Evolutionary conservation across 92 coral and sea anemone genomes (phyloP), one percentile per base, ranked within the genome.

Genomic region (Palythoa heliodiscus): DNA sequence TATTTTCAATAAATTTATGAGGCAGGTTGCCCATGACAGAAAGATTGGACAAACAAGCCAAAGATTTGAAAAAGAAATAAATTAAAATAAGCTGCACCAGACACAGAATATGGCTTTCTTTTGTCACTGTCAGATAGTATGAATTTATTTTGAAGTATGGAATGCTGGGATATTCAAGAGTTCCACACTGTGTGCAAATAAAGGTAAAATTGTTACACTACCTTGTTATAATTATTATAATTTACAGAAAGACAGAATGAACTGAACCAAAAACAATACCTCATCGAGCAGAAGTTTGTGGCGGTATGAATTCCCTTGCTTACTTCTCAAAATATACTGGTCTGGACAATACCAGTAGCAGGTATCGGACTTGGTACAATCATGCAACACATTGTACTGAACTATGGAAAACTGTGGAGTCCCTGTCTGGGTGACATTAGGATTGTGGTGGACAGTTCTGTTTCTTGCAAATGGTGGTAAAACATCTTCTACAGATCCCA

Each of bases 351-450:
- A 78, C 48, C 16, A 37, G 55, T 78, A 78, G 17, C 35, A 40
- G 19, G n/a, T 43, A 61, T 13, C 15, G 3, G 83, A 57, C 19
- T 63, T 78, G 47, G 71, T 48, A 14, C 20, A 24, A 13, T 78
- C 83, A 29, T 37, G 52, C 9, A 78, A 71, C 20, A 78, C 66
- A 57, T 78, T 78, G 35, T 78, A 78, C 47, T 78, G 83, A 29
- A 78, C 83, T 10, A 78, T 23, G 40, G 83, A 78, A 12, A 78
- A 78, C 9, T 58, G 71, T 39, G 55, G 19, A 22, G 40, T 22
- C 6, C 13, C 35, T 15, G 24, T 13, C 54, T 47, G 40, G 23
- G 0, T 39, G 15, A 20, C 19, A 15, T 71, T 40, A 2, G 53
- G 2, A 15, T 22, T 73, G 1, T 40, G 29, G 52, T 52, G 19